Conservation (phyloP, 2,797 vertebrate genomes). For the Otolemur crassicaudatus region DNA sequence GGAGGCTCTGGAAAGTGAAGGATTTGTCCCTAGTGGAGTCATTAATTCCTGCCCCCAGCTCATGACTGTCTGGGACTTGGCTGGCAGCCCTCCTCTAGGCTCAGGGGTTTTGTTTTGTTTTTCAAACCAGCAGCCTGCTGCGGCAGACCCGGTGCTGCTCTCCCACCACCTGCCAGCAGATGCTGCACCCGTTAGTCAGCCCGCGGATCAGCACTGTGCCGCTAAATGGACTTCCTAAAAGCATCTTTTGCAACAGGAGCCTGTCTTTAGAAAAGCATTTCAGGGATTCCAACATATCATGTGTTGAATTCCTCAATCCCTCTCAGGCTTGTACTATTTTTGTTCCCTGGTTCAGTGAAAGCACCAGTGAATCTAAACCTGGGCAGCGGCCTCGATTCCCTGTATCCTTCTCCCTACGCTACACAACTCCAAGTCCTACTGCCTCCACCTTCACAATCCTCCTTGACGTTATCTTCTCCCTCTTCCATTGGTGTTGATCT, state of each 20-base stretch:
- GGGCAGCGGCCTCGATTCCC: not conserved
- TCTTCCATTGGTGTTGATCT: not conserved
- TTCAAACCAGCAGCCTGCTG: not conserved
- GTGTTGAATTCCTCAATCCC: not conserved
- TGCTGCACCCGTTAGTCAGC: not conserved
- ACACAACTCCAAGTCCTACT: not conserved
- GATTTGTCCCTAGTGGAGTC: not conserved
- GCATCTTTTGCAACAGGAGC: not conserved
- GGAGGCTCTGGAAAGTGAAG: not conserved
- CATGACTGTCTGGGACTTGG: not conserved
- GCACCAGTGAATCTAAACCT: not conserved
- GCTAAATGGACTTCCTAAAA: not conserved
- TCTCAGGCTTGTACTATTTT: not conserved
- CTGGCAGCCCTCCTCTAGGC: not conserved
- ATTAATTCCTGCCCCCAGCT: not conserved
- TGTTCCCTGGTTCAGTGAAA: not conserved
- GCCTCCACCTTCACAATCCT: not conserved
- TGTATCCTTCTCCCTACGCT: not conserved
- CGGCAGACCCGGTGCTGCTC: not conserved
- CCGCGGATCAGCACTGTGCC: not conserved
- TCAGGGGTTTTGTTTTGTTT: not conserved
- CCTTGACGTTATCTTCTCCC: not conserved
- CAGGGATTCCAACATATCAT: not conserved
- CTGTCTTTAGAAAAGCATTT: not conserved
- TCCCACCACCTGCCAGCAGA: not conserved